phyloP scores from a whole-genome alignment of 2,888 invertebrate species.

The Bimastos eiseni region DNA sequence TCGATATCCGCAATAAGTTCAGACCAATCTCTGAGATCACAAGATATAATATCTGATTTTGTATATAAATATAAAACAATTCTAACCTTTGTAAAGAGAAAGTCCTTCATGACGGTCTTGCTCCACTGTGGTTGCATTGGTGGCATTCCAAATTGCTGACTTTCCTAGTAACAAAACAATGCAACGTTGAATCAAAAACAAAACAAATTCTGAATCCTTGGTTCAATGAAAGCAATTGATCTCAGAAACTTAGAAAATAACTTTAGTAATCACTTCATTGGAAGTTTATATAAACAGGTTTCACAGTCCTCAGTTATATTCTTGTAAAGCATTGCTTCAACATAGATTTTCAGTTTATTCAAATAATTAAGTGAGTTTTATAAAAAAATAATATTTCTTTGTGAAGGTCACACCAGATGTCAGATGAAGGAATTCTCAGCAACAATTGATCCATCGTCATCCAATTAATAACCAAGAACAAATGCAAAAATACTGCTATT shows the following conservation, averaged over 20 bases:
- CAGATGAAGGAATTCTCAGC: not conserved
- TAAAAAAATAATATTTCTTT: not conserved
- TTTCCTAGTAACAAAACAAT: conserved; percentile 28
- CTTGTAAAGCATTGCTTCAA: not conserved
- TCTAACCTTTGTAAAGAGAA: conserved; percentile 18
- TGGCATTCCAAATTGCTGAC: conserved; percentile 28
- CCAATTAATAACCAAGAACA: no score
- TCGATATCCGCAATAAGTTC: not conserved
- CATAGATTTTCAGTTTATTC: no score
- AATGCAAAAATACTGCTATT: no score
- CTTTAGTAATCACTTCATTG: not conserved
- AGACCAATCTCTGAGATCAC: not conserved
- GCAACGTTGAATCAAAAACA: not conserved
- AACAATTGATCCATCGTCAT: not conserved
- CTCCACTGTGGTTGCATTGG: conserved; percentile 34
- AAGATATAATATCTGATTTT: not conserved
- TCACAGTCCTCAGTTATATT: no score
- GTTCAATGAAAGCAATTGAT: not conserved
- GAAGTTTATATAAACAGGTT: not conserved
- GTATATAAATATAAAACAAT: not conserved
- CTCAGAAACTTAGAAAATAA: not conserved
- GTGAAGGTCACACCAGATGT: not conserved
- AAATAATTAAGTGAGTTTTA: no score
- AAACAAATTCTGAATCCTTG: not conserved
- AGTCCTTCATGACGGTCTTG: conserved; percentile 30